Conservation (phyloP, 2,113 vertebrate genomes). For the Chascanopsetta lugubris region DNA sequence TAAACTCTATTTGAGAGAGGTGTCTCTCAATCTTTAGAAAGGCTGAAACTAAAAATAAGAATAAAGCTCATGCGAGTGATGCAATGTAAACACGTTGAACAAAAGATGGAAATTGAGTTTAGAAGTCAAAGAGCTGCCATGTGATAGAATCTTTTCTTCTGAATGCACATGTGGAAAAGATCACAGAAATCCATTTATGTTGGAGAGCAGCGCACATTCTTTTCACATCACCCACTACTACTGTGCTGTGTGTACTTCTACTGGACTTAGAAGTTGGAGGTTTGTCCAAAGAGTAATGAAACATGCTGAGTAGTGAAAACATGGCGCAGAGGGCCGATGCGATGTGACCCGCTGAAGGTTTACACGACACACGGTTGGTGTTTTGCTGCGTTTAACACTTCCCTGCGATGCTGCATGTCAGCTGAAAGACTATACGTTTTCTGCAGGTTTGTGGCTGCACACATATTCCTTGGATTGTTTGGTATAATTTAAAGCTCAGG, state of each 20-base stretch:
- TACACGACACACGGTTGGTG: background rate
- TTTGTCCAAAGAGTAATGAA: conserved; percentile 9
- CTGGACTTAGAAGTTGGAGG: conserved; percentile 6
- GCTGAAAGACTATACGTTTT: background rate
- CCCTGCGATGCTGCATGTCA: too few species aligned
- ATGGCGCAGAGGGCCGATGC: background rate
- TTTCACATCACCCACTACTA: conserved; percentile 31
- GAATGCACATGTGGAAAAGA: conserved; percentile 1
- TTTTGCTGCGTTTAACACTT: background rate
- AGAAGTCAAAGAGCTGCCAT: conserved; percentile 1
- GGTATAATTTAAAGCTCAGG: background rate
- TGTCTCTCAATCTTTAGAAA: background rate
- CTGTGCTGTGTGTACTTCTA: conserved; percentile 15
- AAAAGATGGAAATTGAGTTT: conserved; percentile 30
- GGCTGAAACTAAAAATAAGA: conserved; percentile 33
- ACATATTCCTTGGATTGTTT: conserved; percentile 16
- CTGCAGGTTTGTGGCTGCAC: background rate
- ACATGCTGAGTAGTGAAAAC: background rate
- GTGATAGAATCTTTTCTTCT: conserved; percentile 14
- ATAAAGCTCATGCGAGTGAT: background rate
- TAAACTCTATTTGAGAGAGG: background rate
- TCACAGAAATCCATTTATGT: conserved; percentile 21
- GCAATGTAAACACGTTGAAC: conserved; percentile 6
- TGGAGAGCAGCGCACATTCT: conserved; percentile 52
- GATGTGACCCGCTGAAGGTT: conserved; percentile 1